Evolutionary conservation across 2,888 invertebrate genomes (phyloP).

Genomic region (Bursaphelenchus okinawaensis): DNA sequence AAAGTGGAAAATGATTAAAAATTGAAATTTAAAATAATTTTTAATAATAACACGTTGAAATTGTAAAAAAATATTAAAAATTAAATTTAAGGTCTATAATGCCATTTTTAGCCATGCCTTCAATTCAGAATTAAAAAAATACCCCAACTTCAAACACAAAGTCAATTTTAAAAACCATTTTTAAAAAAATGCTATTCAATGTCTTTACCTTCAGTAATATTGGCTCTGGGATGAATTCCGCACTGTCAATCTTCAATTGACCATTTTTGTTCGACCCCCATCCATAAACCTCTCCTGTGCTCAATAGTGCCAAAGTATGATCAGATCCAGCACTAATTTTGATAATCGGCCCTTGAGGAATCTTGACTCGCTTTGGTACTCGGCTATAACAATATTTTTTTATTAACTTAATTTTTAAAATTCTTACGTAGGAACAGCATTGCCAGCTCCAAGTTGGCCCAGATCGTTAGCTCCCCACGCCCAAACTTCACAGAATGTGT

Average conservation of each 20-base stretch:
- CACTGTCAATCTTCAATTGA: conserved; percentile 25
- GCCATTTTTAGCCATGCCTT: background rate
- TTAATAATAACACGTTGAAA: background rate
- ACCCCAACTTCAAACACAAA: too few species aligned
- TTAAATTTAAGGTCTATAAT: too few species aligned
- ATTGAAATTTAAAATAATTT: background rate
- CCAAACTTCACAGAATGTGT: conserved; percentile 26
- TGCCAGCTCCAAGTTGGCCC: conserved; percentile 25
- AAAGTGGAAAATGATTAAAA: background rate
- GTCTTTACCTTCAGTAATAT: conserved; percentile 20
- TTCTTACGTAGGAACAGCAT: conserved; percentile 25
- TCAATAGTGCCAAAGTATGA: conserved; percentile 24
- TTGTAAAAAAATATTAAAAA: too few species aligned
- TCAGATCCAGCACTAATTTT: conserved; percentile 27
- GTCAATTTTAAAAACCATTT: too few species aligned
- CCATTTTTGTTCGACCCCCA: conserved; percentile 31
- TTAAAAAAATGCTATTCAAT: background rate
- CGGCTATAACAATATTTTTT: background rate
- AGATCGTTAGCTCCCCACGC: conserved; percentile 23
- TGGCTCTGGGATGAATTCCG: conserved; percentile 23
- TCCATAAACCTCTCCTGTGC: conserved; percentile 32
- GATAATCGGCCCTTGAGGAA: conserved; percentile 14
- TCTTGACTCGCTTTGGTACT: conserved; percentile 16
- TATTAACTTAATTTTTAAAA: background rate
- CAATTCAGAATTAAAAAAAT: background rate